These are phyloP conservation scores for Marmota flaviventris DNA, from an alignment of 2,113 vertebrate species.

Conservation along the genomic window DNA sequence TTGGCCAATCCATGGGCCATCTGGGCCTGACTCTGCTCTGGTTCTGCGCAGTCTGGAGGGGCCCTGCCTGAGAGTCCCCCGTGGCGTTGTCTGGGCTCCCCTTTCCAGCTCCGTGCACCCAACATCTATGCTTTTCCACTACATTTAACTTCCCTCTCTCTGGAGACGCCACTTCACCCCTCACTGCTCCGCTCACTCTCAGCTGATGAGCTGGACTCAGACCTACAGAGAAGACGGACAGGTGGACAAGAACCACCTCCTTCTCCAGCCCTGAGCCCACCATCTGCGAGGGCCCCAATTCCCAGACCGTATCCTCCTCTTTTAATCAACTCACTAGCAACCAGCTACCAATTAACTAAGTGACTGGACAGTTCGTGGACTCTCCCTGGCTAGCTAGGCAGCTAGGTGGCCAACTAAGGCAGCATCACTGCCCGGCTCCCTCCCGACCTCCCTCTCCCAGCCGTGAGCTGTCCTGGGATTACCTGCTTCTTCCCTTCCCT, in stretches of 20 bases:
- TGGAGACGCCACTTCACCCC: background rate
- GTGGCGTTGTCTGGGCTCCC: background rate
- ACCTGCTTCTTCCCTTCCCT: background rate
- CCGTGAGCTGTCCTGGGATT: too few relatives aligned
- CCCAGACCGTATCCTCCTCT: background rate
- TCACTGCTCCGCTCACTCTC: too few relatives aligned
- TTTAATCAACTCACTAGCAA: background rate
- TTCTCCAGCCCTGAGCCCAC: background rate
- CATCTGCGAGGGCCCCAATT: background rate
- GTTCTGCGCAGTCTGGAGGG: fast-evolving
- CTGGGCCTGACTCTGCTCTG: background rate
- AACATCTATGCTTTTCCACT: background rate
- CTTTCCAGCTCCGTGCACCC: background rate
- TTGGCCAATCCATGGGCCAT: background rate
- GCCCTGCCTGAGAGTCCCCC: fast-evolving
- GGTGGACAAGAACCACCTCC: background rate
- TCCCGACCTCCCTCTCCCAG: background rate
- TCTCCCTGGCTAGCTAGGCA: too few relatives aligned
- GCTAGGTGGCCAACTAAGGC: too few relatives aligned
- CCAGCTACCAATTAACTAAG: background rate
- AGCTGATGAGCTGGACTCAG: background rate
- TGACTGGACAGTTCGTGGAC: too few relatives aligned
- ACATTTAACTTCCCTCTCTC: background rate
- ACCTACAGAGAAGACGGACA: background rate
- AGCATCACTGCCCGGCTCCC: background rate